These are phyloP conservation scores for Eucriotettix oculatus DNA, from an alignment of 2,888 invertebrate genomes.

Conservation along the genomic window DNA sequence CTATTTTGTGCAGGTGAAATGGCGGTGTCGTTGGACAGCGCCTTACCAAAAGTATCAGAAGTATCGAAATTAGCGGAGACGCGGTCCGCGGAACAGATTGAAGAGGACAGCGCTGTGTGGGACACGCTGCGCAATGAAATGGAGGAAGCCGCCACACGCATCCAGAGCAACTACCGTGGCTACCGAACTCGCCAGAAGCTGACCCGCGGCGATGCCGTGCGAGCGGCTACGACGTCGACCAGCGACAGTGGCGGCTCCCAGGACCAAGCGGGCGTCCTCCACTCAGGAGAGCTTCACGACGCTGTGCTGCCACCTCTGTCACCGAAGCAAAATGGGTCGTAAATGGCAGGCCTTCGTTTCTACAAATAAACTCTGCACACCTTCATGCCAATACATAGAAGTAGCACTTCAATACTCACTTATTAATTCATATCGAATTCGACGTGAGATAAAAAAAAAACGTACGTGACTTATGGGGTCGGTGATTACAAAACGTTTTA, in stretches of 20 bases:
- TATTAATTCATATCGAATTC: too few relatives aligned
- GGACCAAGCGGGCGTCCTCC: constrained; percentile 16
- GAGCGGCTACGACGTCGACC: constrained; percentile 15
- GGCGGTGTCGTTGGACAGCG: constrained; percentile 7
- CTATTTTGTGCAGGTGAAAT: neutral
- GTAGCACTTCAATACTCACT: too few relatives aligned
- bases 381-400: too few relatives aligned
- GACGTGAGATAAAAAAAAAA: too few relatives aligned
- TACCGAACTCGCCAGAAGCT: constrained; percentile 18
- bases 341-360: too few relatives aligned
- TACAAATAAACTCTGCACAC: too few relatives aligned
- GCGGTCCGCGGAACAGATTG: neutral
- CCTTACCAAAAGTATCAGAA: neutral
- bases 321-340: neutral
- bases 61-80: neutral
- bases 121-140: constrained; percentile 12
- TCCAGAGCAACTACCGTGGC: constrained; percentile 15
- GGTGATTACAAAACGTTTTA: too few relatives aligned
- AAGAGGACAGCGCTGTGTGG: constrained; percentile 12
- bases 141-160: constrained; percentile 13
- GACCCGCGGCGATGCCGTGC: constrained; percentile 20
- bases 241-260: constrained; percentile 6
- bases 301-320: constrained; percentile 20
- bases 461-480: too few relatives aligned
- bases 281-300: constrained; percentile 28